Conservation (phyloP, 2,113 vertebrate species). For the Cettia cetti region DNA sequence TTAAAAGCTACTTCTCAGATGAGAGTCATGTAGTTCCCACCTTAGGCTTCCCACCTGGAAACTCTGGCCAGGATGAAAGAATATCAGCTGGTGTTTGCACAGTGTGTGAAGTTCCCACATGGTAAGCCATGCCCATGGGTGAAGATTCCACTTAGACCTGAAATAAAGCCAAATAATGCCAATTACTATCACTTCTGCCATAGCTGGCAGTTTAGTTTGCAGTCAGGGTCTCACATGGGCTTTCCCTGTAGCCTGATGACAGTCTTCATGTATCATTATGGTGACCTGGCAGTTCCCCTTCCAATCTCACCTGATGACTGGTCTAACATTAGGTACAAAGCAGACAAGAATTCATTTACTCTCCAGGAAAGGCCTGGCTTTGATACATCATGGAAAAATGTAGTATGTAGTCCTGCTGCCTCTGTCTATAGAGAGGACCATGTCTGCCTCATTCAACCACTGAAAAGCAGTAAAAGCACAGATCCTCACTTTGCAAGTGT, state of each 20-base stretch:
- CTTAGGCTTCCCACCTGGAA: background rate
- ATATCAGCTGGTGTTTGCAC: background rate
- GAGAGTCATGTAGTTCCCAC: background rate
- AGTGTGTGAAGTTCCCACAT: background rate
- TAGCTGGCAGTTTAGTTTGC: background rate
- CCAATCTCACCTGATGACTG: background rate
- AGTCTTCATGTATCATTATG: rapidly evolving
- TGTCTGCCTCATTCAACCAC: background rate
- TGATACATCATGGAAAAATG: background rate
- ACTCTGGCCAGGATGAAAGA: background rate
- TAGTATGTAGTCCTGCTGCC: background rate
- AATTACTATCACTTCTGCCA: background rate
- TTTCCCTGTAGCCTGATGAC: background rate
- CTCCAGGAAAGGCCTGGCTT: background rate
- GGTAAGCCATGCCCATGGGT: background rate
- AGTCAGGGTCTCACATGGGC: background rate
- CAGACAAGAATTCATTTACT: background rate
- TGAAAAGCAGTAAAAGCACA: background rate
- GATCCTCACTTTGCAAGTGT: background rate
- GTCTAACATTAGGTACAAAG: background rate
- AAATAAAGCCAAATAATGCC: background rate
- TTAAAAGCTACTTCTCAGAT: background rate
- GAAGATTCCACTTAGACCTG: background rate
- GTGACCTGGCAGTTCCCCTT: background rate
- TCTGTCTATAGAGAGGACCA: background rate